Base-by-base conservation (phyloP, 1,140 invertebrate genomes). In the Cydia splendana region DNA sequence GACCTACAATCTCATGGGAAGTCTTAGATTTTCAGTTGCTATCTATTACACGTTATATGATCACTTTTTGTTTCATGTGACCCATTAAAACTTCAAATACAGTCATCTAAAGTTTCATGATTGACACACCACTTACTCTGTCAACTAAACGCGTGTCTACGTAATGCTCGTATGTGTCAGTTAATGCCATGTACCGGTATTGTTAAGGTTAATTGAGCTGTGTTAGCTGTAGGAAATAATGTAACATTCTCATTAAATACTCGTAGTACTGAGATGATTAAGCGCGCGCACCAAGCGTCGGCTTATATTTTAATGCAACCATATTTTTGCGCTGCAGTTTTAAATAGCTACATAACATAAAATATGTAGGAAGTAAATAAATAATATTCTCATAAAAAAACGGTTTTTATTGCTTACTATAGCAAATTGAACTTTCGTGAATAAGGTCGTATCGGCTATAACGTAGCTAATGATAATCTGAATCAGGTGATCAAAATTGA, bases 401-500 rank as follows among this genome's bases (percentile, higher is more conserved):
- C 67, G 67, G 34, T 71, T 71, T 71, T 71, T 71, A 71, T 71
- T 71, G 34, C 67, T 71, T 71, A 71, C 67, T 71, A 71, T 71
- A 71, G 67, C 67, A 71, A 71, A 71, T 71, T 71, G 51, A 75
- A 75, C 74, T 57, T 75, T 75, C 74, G 42, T 74, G 75, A 57
- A 69, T 67, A 76, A 76, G 75, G 75, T 76, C 75, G 20, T 69
- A 51, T 69, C 30, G 53, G 51, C 42, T 69, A 76, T 76, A 76
- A 53, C 51, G 38, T 57, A 69, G 65, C 67, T 71, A 71, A 71
- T 71, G 67, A 71, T 71, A 71, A 71, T 76, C 38, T 28, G 38
- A 76, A 76, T 69, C 75, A 67, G 62, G 57, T 76, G 75, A 76
- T 76, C 75, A 65, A 76, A 76, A 76, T 76, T 76, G 75, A 76